Percentiles rank a stretch among this genome's conserved stretches.
phyloP scores from a whole-genome alignment of 2,113 vertebrate species.

The Oenanthe melanoleuca region DNA sequence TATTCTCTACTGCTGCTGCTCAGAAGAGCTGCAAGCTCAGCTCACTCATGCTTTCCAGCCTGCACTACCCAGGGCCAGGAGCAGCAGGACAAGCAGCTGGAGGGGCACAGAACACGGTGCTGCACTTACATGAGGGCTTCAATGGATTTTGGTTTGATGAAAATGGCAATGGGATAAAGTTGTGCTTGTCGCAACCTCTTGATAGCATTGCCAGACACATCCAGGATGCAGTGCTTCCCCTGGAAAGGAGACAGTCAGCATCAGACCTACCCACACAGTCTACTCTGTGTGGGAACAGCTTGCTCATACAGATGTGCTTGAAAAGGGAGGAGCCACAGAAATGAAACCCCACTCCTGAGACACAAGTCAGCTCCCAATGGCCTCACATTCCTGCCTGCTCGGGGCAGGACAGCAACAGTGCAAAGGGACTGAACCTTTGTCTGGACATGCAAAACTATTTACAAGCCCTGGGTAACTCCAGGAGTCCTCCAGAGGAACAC shows the following conservation, averaged over 20 bases:
- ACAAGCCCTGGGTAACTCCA: neutral
- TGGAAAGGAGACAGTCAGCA: conserved; percentile 48
- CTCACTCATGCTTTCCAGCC: neutral
- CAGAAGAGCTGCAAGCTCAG: neutral
- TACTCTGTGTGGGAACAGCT: neutral
- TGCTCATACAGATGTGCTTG: neutral
- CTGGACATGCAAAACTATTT: neutral
- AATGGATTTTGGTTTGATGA: conserved; percentile 99
- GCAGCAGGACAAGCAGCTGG: neutral
- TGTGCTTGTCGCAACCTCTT: conserved; percentile 99
- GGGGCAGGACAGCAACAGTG: neutral
- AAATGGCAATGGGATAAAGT: conserved; percentile 96
- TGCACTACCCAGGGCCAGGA: neutral
- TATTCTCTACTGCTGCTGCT: neutral
- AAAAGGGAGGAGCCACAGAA: neutral
- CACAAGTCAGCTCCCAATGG: neutral
- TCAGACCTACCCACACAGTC: conserved; percentile 2
- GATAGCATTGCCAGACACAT: conserved; percentile 98
- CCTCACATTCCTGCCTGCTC: neutral
- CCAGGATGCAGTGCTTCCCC: conserved; percentile 99
- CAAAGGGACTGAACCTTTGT: neutral
- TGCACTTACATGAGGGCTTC: conserved; percentile 96
- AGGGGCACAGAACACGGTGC: neutral
- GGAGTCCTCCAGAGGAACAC: neutral
- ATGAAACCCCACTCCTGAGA: neutral